Percentiles rank a stretch among this genome's conserved stretches.
Conservation (phyloP, 2,113 vertebrate genomes). For the Lamprotornis superbus region DNA sequence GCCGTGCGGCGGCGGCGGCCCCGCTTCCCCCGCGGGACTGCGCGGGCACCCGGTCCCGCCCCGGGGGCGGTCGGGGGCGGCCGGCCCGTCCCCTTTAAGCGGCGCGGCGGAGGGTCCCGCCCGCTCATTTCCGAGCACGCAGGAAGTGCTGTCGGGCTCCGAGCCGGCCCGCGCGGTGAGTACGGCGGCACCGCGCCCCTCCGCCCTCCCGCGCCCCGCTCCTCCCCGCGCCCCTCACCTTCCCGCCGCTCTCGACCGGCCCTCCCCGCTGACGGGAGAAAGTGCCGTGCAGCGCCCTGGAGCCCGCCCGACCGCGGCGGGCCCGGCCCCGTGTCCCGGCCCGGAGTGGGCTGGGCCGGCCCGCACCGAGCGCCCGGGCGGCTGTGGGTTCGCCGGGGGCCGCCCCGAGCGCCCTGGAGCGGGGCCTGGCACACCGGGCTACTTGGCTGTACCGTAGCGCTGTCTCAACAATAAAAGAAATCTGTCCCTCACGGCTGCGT, state of each 20-base stretch:
- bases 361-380: too few relatives aligned
- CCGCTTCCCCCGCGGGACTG: background rate
- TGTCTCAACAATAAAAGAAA: background rate
- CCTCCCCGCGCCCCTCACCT: background rate
- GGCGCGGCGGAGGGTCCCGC: background rate
- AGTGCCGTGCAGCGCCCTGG: background rate
- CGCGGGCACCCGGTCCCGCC: background rate
- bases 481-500: background rate
- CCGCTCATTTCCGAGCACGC: background rate
- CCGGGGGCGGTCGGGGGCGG: background rate
- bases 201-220: background rate
- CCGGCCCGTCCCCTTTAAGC: constrained; percentile 17
- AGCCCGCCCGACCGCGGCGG: background rate
- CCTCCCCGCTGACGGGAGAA: too few relatives aligned
- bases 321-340: background rate
- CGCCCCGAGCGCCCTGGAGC: background rate
- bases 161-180: background rate
- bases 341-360: background rate
- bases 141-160: background rate
- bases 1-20: background rate
- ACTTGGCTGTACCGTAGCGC: background rate
- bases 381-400: background rate
- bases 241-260: too few relatives aligned
- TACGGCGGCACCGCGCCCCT: background rate
- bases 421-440: rapidly evolving